A percentile compares a stretch with the other conserved stretches of the same genome.
These are phyloP conservation scores for Himalopsyche anomala DNA, from an alignment of 2,888 invertebrate species.

Conservation along the genomic window DNA sequence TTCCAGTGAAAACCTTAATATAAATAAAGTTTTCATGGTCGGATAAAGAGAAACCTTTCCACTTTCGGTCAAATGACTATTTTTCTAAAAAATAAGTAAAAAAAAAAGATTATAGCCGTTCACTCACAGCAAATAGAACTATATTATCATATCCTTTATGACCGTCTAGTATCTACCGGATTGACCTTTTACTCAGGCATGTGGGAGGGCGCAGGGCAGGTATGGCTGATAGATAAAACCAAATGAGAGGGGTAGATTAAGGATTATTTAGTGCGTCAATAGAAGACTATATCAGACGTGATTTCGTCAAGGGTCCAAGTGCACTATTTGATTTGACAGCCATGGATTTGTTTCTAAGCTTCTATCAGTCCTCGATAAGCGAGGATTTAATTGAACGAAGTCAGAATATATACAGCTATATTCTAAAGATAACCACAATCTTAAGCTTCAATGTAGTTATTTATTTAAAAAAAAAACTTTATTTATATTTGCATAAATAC, in stretches of 20 bases:
- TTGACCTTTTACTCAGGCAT: slow-evolving; percentile 48
- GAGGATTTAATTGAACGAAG: not conserved
- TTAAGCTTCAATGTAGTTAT: too few species aligned
- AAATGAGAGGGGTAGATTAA: slow-evolving; percentile 42
- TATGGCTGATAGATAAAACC: slow-evolving; percentile 39
- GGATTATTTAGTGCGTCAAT: slow-evolving; percentile 39
- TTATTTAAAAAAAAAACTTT: too few species aligned
- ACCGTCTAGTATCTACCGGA: slow-evolving; percentile 46
- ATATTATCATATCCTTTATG: slow-evolving; percentile 48
- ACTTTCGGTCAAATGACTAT: too few species aligned
- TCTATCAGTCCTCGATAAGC: not conserved
- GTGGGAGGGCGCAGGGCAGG: slow-evolving; percentile 9
- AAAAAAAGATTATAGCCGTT: not conserved
- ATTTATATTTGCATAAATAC: too few species aligned
- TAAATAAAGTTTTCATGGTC: too few species aligned
- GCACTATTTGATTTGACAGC: slow-evolving; percentile 23
- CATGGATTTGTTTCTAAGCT: not conserved
- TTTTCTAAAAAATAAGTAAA: too few species aligned
- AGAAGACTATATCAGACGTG: not conserved
- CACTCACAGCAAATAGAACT: not conserved
- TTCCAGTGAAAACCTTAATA: too few species aligned
- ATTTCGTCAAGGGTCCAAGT: not conserved
- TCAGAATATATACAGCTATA: too few species aligned
- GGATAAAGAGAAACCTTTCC: too few species aligned
- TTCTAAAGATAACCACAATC: too few species aligned